Evolutionary conservation across 2,113 vertebrate species (phyloP), one percentile per base, ranked within the genome.

Genomic region (Progne subis): DNA sequence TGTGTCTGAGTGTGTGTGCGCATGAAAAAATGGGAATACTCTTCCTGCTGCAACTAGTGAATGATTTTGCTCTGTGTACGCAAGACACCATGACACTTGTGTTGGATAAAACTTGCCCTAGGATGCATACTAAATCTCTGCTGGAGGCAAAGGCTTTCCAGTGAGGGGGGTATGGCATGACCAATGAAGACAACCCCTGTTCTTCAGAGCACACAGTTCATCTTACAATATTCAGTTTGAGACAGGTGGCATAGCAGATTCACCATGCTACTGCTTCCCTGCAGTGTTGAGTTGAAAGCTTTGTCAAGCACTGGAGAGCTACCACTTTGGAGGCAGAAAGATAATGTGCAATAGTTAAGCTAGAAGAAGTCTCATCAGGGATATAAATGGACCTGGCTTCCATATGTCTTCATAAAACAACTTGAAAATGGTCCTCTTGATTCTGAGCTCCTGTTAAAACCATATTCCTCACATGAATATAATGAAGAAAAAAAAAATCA

Each of bases 371-470:
- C 85, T 93, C 91, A 60, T 57, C 55, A 85, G 82, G 78, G 67
- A 78, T 86, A 70, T 47, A 82, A 82, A 91, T 19, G 34, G 39
- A 47, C 32, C 24, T 77, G 75, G 63, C 60, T 95, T 90, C 78
- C 67, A 44, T 91, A 91, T 52, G 47, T 93, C 84, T 93, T 93
- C 78, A 74, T 82, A 86, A 96, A 95, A 41, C 21, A 17, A 67
- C 68, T 92, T 83, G 76, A 86, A 96, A 96, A 88, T 9, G 13
- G 39, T 86, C 59, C 34, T 92, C 81, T 85, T 1, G 4, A 44
- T 82, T 89, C 65, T 43, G 31, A 82, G 49, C 57, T 89, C 70
- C 70, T 1, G 1, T 77, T 84, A 84, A 92, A 60, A 19, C 74
- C 74, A 65, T 41, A 95, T 76, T 82, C 60, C 34, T 95, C 85